These are phyloP conservation scores for Chionoecetes opilio DNA, from an alignment of 1,140 invertebrate genomes.

Conservation along the genomic window DNA sequence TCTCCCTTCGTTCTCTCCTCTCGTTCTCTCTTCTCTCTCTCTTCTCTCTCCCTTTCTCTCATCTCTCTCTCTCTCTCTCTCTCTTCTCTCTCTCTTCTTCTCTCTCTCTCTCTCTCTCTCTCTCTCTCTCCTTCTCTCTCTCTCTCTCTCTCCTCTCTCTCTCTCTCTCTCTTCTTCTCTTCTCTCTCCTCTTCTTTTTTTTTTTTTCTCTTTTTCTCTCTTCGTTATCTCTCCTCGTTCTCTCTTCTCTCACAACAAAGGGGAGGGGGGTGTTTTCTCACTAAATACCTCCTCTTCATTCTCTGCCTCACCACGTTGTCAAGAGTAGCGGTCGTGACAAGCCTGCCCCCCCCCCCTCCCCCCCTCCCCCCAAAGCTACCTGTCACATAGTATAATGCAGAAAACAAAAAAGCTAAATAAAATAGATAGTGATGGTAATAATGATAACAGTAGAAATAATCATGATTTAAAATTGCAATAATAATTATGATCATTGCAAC, in stretches of 20 bases:
- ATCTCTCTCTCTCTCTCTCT: neutral
- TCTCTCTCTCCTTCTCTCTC: conserved; percentile 43
- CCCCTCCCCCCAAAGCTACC: neutral
- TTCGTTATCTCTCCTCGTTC: neutral
- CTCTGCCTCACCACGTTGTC: neutral
- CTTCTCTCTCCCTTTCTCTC: conserved; percentile 20
- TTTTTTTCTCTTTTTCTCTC: neutral
- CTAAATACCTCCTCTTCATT: neutral
- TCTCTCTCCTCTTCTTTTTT: neutral
- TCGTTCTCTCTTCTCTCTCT: neutral
- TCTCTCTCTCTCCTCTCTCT: conserved; percentile 1
- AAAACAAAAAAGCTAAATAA: too few relatives aligned
- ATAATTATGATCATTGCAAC: too few relatives aligned
- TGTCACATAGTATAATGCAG: too few relatives aligned
- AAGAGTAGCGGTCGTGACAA: neutral
- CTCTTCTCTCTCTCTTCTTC: neutral
- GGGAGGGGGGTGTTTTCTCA: neutral
- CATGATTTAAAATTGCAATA: too few relatives aligned
- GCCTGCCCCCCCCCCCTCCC: neutral
- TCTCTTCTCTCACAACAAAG: neutral
- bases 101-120: conserved; percentile 48
- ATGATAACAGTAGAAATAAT: too few relatives aligned
- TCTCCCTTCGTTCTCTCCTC: neutral
- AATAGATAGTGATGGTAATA: too few relatives aligned
- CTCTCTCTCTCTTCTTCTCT: neutral